phyloP scores from a whole-genome alignment of 2,113 vertebrate genomes.

The Gallinago jamesoni region DNA sequence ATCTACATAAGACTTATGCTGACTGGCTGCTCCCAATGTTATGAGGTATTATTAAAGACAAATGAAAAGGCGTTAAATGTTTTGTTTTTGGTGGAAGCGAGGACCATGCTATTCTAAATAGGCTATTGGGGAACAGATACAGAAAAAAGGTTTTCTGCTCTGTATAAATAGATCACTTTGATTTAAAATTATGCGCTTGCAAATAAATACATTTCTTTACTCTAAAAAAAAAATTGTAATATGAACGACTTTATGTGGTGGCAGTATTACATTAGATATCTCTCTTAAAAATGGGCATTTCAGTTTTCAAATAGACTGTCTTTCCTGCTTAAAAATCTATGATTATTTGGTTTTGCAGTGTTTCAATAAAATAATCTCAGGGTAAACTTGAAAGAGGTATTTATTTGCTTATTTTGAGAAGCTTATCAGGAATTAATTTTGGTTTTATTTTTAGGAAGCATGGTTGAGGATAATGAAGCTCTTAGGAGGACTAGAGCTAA shows the following conservation, averaged over 20 bases:
- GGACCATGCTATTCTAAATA: background rate
- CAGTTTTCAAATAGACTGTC: background rate
- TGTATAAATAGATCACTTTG: background rate
- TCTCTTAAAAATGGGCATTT: background rate
- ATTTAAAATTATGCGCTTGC: background rate
- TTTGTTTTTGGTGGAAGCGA: background rate
- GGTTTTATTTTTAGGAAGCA: slow-evolving; percentile 67
- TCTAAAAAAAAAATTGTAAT: background rate
- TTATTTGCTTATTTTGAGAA: background rate
- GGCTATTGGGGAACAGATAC: background rate
- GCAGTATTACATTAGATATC: background rate
- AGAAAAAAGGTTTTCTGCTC: background rate
- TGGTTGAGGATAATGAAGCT: slow-evolving; percentile 70
- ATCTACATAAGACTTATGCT: background rate
- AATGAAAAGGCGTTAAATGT: no score
- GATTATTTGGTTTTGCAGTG: background rate
- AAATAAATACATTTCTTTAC: background rate
- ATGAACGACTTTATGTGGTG: background rate
- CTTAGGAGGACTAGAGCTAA: slow-evolving; percentile 70
- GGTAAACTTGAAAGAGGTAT: background rate
- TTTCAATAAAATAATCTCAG: background rate
- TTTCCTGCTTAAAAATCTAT: background rate
- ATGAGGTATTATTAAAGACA: accelerated
- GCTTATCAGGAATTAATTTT: background rate
- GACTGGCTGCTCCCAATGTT: background rate